A percentile compares a stretch with the other conserved stretches of the same genome.
Conservation (phyloP, 2,113 vertebrate genomes). For the Rhinoptilus africanus region DNA sequence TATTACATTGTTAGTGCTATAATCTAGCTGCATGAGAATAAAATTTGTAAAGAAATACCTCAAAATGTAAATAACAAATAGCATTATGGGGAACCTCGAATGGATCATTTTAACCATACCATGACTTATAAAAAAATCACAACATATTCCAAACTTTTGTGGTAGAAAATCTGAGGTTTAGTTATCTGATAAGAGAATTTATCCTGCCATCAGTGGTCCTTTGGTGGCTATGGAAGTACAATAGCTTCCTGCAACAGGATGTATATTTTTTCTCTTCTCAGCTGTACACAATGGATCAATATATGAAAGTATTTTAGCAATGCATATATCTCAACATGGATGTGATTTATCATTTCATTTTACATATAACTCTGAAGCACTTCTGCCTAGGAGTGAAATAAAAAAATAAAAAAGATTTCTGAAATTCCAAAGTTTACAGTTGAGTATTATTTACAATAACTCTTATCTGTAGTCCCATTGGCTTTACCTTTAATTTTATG, state of each 20-base stretch:
- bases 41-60: not conserved
- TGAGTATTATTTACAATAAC: not conserved
- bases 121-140: not conserved
- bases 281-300: not conserved
- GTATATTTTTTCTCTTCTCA: not conserved
- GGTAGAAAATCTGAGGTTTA: not conserved
- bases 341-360: not conserved
- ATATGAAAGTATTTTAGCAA: not conserved
- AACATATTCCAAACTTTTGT: not conserved
- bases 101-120: not conserved
- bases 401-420: not conserved
- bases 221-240: not conserved
- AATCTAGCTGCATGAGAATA: not conserved
- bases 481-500: conserved; percentile 31
- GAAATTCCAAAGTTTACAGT: not conserved
- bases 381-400: not conserved
- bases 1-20: not conserved
- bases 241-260: not conserved
- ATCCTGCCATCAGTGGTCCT: not conserved
- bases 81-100: not conserved
- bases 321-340: not conserved
- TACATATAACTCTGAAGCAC: not conserved
- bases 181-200: not conserved
- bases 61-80: not conserved
- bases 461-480: not conserved